Evolutionary conservation across 2,113 vertebrate species (phyloP).

Genomic region (Panthera tigris): DNA sequence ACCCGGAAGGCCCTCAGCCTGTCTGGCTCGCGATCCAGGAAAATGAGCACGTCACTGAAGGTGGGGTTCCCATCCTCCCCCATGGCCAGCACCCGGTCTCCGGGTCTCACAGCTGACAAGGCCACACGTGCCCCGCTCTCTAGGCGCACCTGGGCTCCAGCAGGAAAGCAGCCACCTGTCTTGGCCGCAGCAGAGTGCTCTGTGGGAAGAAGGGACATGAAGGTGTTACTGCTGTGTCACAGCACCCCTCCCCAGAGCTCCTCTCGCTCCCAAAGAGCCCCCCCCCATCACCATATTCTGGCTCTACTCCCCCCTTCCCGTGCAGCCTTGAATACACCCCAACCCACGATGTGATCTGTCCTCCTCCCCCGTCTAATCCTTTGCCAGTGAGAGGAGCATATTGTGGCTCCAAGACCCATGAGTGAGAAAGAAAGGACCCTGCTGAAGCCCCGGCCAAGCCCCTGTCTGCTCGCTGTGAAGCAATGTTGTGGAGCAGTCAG

Average conservation of each 20-base stretch:
- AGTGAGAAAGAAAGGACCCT: background rate
- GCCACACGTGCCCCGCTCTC: conserved; percentile 86
- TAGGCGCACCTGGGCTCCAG: conserved; percentile 87
- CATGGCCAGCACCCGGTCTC: conserved; percentile 93
- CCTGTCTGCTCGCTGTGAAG: background rate
- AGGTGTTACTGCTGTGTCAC: conserved; percentile 43
- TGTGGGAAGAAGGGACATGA: conserved; percentile 78
- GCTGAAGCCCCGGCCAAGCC: background rate
- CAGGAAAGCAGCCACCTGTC: conserved; percentile 97
- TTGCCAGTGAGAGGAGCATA: background rate
- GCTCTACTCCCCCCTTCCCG: background rate
- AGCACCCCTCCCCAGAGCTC: background rate
- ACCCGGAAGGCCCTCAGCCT: conserved; percentile 88
- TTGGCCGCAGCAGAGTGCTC: conserved; percentile 98
- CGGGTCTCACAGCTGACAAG: conserved; percentile 89
- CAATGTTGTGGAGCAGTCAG: background rate
- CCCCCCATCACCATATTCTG: background rate
- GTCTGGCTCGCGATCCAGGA: conserved; percentile 91
- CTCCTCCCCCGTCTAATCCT: background rate
- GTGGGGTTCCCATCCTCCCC: conserved; percentile 85
- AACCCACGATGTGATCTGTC: background rate
- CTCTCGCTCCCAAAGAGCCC: background rate
- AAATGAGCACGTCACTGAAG: conserved; percentile 95
- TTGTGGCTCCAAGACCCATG: background rate
- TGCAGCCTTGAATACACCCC: background rate